Percentiles rank a stretch among this genome's conserved stretches.
Evolutionary conservation across 2,888 invertebrate genomes (phyloP).

Genomic region (Watsonalla binaria): DNA sequence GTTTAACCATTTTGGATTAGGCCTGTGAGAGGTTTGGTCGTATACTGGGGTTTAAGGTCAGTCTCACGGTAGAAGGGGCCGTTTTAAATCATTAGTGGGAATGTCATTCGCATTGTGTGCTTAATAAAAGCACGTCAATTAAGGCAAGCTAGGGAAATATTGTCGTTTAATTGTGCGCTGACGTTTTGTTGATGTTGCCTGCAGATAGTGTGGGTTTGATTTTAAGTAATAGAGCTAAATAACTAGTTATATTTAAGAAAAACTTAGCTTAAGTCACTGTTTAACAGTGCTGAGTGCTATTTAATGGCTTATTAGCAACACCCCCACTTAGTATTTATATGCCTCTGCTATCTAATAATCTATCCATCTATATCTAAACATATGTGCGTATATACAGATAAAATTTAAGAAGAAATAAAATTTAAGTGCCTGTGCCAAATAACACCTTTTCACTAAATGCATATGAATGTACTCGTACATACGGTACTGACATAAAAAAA

Average conservation of each 20-base stretch:
- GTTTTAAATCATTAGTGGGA: conserved; percentile 53
- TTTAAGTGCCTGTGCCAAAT: no score
- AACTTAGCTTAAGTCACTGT: no score
- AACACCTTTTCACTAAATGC: no score
- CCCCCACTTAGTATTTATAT: no score
- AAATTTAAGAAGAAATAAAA: no score
- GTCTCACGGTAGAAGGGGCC: conserved; percentile 30
- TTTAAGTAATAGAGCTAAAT: neutral
- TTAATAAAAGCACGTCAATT: conserved; percentile 66
- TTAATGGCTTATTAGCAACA: no score
- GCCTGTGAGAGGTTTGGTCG: conserved; percentile 12
- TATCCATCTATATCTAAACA: no score
- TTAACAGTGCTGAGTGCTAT: neutral
- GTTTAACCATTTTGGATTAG: neutral
- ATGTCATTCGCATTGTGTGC: conserved; percentile 46
- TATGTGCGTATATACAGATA: no score
- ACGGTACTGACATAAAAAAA: no score
- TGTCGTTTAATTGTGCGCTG: conserved; percentile 49
- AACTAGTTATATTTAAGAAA: no score
- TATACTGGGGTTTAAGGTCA: conserved; percentile 46
- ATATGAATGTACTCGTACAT: no score
- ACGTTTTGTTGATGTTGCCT: conserved; percentile 25
- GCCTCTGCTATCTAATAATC: no score
- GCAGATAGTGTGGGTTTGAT: conserved; percentile 6
- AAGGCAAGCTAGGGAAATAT: conserved; percentile 57